Evolutionary conservation across 2,113 vertebrate species (phyloP).

Genomic region (Corvus cornix): DNA sequence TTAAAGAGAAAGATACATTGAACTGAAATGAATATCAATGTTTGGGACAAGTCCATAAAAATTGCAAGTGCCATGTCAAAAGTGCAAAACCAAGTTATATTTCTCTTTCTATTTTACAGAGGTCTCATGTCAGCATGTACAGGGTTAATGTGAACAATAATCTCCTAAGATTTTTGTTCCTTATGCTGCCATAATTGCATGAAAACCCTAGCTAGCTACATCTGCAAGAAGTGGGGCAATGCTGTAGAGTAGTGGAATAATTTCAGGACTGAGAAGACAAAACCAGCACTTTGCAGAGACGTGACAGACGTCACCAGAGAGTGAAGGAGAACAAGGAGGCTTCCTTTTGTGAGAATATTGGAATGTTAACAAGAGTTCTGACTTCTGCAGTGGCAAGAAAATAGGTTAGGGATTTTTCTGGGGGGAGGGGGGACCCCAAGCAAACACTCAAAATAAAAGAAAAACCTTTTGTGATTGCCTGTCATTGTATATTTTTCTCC

Average conservation of each 20-base stretch:
- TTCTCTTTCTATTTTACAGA: not conserved
- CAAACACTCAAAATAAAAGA: not conserved
- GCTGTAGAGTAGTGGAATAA: not conserved
- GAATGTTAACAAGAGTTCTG: not conserved
- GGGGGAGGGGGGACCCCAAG: fast-evolving
- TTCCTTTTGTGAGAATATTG: not conserved
- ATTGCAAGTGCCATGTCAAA: not conserved
- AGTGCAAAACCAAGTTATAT: not conserved
- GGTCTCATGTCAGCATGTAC: not conserved
- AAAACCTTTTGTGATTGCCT: not conserved
- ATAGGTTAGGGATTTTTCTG: not conserved
- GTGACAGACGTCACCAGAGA: not conserved
- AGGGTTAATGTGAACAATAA: not conserved
- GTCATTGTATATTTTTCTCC: not conserved
- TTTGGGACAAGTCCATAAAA: not conserved
- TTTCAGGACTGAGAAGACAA: not conserved
- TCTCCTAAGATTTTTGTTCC: not conserved
- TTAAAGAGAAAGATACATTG: not conserved
- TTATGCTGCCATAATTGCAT: not conserved
- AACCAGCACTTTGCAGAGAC: not conserved
- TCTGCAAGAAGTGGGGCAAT: not conserved
- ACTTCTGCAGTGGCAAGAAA: not conserved
- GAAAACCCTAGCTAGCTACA: not conserved
- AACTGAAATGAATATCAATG: not conserved
- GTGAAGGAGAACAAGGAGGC: not conserved